Base-by-base conservation (phyloP, 2,113 vertebrate genomes). In the Dipodomys stephensi region DNA sequence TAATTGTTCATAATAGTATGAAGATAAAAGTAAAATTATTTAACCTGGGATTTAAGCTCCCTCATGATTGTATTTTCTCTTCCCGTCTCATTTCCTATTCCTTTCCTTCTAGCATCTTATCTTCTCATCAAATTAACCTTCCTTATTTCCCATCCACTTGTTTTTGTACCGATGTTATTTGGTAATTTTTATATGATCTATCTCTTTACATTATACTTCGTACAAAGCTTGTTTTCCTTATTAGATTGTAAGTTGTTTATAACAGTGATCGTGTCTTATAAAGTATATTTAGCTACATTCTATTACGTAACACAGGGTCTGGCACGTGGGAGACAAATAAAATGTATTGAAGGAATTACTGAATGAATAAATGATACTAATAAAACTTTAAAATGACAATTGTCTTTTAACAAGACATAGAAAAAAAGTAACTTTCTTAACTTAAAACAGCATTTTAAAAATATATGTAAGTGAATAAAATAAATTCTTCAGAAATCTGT, bases 401-500 rank as follows among this genome's bases (percentile, higher is more conserved):
- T 73, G 12, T 0, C 68, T 83, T 89, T 91, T 88, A 49, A 88
- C 18, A 94, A 89, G 20, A 7, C 4, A 64, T 30, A 57, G 69
- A 60, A 87, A 23, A 83, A 93, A 93, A 95, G 71, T 28, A 25
- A 80, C 80, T 83, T 77, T n/a, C 64, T 80, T 81, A 71, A 87
- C 89, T 69, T 91, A 95, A 25, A 89, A n/a, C n/a, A 90, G 49
- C 82, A n/a, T 83, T 90, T 78, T 65, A 67, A 94, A 91, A 16
- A 64, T 23, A 64, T 25, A 23, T 78, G 73, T 78, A 90, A 83
- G 23, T 23, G 30, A 12, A 18, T 53, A 92, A n/a, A 83, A 92
- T 57, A 95, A 86, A 93, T 93, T 91, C 2, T 25, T 60, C 7
- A 25, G 39, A 91, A 92, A 60, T n/a, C n/a, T 87, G n/a, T 87